Evolutionary conservation across 2,113 vertebrate species (phyloP), one percentile per base, ranked within the genome.

Genomic region (Dicentrarchus labrax): DNA sequence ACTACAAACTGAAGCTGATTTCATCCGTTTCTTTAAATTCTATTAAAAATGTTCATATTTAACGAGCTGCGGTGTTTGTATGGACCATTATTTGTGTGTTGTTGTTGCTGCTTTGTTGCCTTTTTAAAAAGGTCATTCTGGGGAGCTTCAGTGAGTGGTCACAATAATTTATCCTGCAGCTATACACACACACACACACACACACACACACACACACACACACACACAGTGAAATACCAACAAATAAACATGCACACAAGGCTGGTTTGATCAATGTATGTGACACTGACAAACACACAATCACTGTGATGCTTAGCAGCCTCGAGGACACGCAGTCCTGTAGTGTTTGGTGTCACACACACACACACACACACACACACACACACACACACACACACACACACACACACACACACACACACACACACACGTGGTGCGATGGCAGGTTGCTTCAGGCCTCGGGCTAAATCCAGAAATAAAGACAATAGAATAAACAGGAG

Each of bases 381-480:
- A 3, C 30, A 51, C 24, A 61, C 11, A 36, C 36, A 62, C 9
- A 51, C 66, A 79, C 62, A 86, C 50, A 70, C 15, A 74, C 17
- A 76, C 69, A 81, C 72, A 85, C 53, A n/a, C 53, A n/a, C 1
- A 3, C 30, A 51, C 24, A 61, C 11, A 36, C 36, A 62, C 9
- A 51, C 16, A 43, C 56, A 43, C 53, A 21, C 80, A 86, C 61
- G n/a, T 59, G 57, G 79, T 30, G 1, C 51, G 43, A 75, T 90
- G 86, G 78, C 90, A 89, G 90, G 83, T 89, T 84, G 80, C 71
- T 82, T 79, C 67, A 61, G 36, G 80, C 89, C 86, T 85, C 43
- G 0, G 80, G 92, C 83, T 65, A 74, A 88, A 89, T 89, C 86
- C 89, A 92, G 82, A 93, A 93, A 91, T 93, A 91, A 90, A 90